phyloP scores from a whole-genome alignment of 2,113 vertebrate species.

The Leptodactylus fuscus region DNA sequence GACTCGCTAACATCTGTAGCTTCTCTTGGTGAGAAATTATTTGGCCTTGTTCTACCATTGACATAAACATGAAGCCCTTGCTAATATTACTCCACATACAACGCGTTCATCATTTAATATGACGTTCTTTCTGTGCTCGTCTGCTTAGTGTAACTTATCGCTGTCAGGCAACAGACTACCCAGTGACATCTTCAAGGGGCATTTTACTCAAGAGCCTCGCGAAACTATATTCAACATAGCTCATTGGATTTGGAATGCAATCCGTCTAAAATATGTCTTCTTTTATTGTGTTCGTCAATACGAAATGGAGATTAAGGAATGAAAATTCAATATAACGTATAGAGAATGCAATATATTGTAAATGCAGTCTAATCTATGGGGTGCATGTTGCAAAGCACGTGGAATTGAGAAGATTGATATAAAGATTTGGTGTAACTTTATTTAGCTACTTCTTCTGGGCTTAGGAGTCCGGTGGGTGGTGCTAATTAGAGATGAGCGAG shows the following conservation, averaged over 20 bases:
- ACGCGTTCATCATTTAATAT: constrained; percentile 48
- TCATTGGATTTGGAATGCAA: not conserved
- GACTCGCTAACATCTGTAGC: constrained; percentile 40
- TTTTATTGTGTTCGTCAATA: not conserved
- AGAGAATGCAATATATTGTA: not conserved
- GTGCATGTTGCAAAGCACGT: too few species aligned
- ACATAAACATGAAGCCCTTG: constrained; percentile 45
- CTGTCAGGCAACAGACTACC: constrained; percentile 19
- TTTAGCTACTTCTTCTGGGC: too few species aligned
- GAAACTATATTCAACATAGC: not conserved
- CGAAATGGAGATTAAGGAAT: not conserved
- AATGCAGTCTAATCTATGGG: too few species aligned
- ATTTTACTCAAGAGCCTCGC: not conserved
- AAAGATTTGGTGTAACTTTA: too few species aligned
- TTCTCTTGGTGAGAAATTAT: constrained; percentile 53
- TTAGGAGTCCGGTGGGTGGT: too few species aligned
- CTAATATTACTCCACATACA: constrained; percentile 20
- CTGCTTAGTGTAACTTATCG: constrained; percentile 41
- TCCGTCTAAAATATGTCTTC: not conserved
- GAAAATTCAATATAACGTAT: not conserved
- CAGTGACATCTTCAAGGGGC: constrained; percentile 5
- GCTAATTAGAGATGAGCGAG: too few species aligned
- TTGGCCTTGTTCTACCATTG: constrained; percentile 49
- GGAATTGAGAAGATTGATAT: not conserved
- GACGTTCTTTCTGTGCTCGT: constrained; percentile 33